phyloP scores from a whole-genome alignment of 2,797 vertebrate species.

The Siniperca scherzeri region DNA sequence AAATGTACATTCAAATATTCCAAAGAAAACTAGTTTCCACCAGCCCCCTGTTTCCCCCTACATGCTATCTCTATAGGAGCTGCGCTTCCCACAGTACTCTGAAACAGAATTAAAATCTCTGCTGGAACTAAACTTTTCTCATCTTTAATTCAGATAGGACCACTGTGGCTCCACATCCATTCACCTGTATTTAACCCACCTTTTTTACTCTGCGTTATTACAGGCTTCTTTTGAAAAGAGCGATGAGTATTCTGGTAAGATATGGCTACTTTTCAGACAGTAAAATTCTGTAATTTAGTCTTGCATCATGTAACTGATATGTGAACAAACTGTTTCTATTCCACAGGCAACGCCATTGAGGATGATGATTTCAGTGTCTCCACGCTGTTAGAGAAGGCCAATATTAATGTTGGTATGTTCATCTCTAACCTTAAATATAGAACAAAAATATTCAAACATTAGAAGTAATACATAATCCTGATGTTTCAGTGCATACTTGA shows the following conservation, averaged over 20 bases:
- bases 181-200: background rate
- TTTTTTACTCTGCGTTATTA: conserved; percentile 19
- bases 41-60: no score
- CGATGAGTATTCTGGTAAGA: conserved; percentile 60
- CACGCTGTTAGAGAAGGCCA: conserved; percentile 78
- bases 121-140: background rate
- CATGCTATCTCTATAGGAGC: background rate
- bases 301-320: background rate
- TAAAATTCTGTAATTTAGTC: background rate
- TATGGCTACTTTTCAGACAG: background rate
- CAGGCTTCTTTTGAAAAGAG: conserved; percentile 46
- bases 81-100: background rate
- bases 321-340: conserved; percentile 3
- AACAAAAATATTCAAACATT: background rate
- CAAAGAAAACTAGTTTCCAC: background rate
- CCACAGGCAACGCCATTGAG: conserved; percentile 64
- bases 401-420: conserved; percentile 75
- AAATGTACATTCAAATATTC: no score
- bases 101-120: background rate
- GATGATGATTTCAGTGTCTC: conserved; percentile 72
- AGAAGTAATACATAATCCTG: background rate
- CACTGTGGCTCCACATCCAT: background rate
- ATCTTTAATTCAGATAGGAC: background rate
- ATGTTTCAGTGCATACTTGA: background rate
- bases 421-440: background rate